Evolutionary conservation across 1,140 invertebrate species (phyloP).

Genomic region (Phenacoccus solenopsis): DNA sequence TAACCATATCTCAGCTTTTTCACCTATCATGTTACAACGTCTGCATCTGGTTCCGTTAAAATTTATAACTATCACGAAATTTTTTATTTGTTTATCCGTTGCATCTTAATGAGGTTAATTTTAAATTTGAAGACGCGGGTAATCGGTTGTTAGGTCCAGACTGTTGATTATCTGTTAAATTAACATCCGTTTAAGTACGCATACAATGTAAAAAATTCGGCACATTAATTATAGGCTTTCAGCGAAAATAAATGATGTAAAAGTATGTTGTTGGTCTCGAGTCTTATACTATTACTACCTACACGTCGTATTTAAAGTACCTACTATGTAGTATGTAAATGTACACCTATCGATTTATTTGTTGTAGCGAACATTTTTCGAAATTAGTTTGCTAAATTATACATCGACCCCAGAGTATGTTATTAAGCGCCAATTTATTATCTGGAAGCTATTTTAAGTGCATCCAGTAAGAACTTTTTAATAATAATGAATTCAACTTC

Average conservation of each 20-base stretch:
- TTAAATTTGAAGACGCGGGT: neutral
- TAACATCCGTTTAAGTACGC: neutral
- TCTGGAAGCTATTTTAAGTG: neutral
- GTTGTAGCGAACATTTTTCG: neutral
- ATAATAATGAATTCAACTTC: neutral
- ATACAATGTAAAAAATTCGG: conserved; percentile 2
- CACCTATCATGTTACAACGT: too few species aligned
- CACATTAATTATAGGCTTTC: neutral
- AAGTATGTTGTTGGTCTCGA: neutral
- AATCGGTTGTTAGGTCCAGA: neutral
- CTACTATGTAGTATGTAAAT: too few species aligned
- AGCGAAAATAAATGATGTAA: neutral
- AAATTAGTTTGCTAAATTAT: neutral
- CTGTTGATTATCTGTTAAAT: neutral
- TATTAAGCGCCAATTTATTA: neutral
- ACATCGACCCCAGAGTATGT: neutral
- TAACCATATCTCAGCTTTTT: too few species aligned
- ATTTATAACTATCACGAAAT: neutral
- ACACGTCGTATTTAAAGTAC: neutral
- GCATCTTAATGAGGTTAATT: neutral
- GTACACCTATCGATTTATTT: conserved; percentile 2
- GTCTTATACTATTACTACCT: neutral
- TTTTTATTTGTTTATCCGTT: neutral
- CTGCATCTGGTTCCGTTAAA: too few species aligned
- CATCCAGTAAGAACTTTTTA: neutral